phyloP scores from a whole-genome alignment of 2,888 invertebrate genomes.

The Epirrita christyi region DNA sequence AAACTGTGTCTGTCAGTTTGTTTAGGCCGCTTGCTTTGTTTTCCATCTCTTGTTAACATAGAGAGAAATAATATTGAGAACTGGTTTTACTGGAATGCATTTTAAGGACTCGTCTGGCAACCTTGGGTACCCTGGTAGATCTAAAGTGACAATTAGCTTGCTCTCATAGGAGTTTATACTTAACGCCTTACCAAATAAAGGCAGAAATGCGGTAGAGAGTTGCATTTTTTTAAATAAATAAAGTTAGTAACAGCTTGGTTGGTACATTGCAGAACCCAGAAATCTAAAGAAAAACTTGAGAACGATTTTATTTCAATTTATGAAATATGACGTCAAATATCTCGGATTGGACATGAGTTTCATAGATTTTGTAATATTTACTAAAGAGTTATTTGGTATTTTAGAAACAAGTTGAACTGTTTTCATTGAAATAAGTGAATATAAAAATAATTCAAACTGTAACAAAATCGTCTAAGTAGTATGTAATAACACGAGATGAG shows the following conservation, averaged over 20 bases:
- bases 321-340: not conserved
- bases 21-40: constrained; percentile 48
- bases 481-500: constrained; percentile 8
- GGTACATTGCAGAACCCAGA: constrained; percentile 28
- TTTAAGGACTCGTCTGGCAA: constrained; percentile 39
- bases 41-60: constrained; percentile 45
- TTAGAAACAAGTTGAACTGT: no score
- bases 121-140: constrained; percentile 30
- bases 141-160: constrained; percentile 30
- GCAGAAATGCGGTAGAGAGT: constrained; percentile 8
- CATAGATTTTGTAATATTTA: not conserved
- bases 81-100: constrained; percentile 36
- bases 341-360: not conserved
- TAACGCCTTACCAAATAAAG: constrained; percentile 12
- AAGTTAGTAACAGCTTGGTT: constrained; percentile 36
- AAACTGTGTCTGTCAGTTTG: constrained; percentile 41
- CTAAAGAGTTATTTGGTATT: no score
- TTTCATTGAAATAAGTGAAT: no score
- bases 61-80: constrained; percentile 28
- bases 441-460: not conserved
- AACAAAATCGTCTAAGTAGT: not conserved
- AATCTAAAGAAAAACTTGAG: constrained; percentile 8
- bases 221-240: constrained; percentile 29
- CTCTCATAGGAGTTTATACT: constrained; percentile 17
- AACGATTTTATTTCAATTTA: constrained; percentile 1